phyloP scores from a whole-genome alignment of 2,113 vertebrate genomes.

The Dendropsophus ebraccatus region DNA sequence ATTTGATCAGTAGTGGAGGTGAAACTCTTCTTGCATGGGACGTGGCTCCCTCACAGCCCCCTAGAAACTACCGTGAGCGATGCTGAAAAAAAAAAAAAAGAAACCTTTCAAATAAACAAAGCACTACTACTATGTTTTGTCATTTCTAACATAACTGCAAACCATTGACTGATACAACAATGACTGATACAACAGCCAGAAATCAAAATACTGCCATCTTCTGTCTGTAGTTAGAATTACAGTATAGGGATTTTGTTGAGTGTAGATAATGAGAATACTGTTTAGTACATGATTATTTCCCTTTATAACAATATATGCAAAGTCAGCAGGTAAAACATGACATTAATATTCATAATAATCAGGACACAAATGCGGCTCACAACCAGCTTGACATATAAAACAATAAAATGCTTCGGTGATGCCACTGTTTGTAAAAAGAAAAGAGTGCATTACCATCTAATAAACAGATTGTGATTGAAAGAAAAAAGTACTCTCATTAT shows the following conservation, averaged over 20 bases:
- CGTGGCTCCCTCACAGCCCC: too few relatives aligned
- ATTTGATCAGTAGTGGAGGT: too few relatives aligned
- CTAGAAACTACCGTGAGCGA: too few relatives aligned
- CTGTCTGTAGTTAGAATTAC: neutral
- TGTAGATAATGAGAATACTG: too few relatives aligned
- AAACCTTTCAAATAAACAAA: neutral
- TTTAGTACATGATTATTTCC: constrained; percentile 12
- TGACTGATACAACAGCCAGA: neutral
- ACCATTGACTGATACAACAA: fast-evolving
- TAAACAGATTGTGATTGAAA: neutral
- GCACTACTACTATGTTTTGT: neutral
- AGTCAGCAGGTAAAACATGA: neutral
- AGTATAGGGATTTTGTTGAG: neutral
- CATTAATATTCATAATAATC: constrained; percentile 38
- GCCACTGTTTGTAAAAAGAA: neutral
- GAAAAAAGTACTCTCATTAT: neutral
- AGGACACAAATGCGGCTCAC: constrained; percentile 7
- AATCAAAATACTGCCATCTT: constrained; percentile 18
- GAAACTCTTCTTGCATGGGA: too few relatives aligned
- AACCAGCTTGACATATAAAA: neutral
- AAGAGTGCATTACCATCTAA: neutral
- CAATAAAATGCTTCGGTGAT: neutral
- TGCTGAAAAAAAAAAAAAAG: neutral
- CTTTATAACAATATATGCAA: constrained; percentile 38
- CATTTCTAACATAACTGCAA: neutral